Conservation (phyloP, 2,797 vertebrate genomes). For the Acipenser transmontanus region DNA sequence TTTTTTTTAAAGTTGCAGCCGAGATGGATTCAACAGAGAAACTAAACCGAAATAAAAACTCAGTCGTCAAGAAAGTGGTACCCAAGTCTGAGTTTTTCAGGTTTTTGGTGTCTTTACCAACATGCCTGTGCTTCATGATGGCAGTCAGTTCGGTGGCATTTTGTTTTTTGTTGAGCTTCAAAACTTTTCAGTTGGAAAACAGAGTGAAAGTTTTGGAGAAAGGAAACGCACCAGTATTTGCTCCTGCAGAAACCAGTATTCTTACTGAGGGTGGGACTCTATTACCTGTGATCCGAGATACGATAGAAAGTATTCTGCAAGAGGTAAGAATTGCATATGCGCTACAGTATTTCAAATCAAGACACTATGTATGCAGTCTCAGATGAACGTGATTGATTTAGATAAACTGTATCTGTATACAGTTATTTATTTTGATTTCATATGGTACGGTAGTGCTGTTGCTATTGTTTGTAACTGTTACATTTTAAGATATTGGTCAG, state of each 20-base stretch:
- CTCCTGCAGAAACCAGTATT: conserved; percentile 38
- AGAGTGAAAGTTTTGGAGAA: conserved; percentile 69
- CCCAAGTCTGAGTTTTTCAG: conserved; percentile 31
- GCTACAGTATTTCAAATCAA: no score
- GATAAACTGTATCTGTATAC: no score
- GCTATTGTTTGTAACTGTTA: no score
- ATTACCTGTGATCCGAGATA: conserved; percentile 57
- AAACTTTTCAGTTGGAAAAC: conserved; percentile 71
- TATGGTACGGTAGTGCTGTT: no score
- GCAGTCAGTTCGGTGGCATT: conserved; percentile 70
- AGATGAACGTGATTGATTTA: no score
- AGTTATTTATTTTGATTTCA: no score
- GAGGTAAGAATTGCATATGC: conserved; percentile 53
- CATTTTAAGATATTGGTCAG: no score
- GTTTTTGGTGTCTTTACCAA: conserved; percentile 42
- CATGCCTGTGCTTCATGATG: conserved; percentile 63
- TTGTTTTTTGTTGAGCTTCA: conserved; percentile 75
- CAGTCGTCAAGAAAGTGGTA: conserved; percentile 35
- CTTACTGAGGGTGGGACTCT: conserved; percentile 54
- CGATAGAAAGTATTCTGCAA: conserved; percentile 65
- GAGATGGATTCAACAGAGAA: conserved; percentile 49
- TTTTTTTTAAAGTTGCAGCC: conserved; percentile 22
- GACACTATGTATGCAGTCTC: no score
- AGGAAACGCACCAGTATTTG: conserved; percentile 42
- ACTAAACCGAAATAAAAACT: conserved; percentile 38